phyloP scores from a whole-genome alignment of 2,888 invertebrate genomes.

The Euplagia quadripunctaria region DNA sequence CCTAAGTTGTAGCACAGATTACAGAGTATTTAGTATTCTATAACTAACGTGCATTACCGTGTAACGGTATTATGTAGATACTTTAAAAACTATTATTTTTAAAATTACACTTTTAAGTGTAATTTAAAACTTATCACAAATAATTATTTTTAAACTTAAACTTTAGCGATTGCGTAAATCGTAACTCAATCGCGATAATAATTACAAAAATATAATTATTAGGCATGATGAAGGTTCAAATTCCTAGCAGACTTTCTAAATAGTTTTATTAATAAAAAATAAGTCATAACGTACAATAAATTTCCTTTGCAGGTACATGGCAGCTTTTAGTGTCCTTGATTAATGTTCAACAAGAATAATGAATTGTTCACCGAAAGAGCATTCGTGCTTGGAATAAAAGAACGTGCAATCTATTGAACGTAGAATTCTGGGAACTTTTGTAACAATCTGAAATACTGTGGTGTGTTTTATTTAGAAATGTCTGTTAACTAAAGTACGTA shows the following conservation, averaged over 20 bases:
- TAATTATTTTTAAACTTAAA: no score
- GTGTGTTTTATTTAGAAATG: not conserved
- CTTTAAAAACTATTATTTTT: no score
- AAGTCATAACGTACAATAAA: slow-evolving; percentile 46
- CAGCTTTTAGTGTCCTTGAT: slow-evolving; percentile 57
- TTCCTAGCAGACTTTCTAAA: not conserved
- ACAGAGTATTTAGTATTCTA: no score
- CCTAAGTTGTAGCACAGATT: no score
- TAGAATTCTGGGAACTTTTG: slow-evolving; percentile 32
- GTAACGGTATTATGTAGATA: no score
- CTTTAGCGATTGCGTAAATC: no score
- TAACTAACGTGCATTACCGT: not conserved
- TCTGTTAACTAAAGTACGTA: not conserved
- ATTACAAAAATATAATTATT: not conserved
- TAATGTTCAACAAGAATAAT: slow-evolving; percentile 65
- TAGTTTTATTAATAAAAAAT: slow-evolving; percentile 36
- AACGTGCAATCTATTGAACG: slow-evolving; percentile 44
- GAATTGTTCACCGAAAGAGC: slow-evolving; percentile 57
- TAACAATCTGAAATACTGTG: slow-evolving; percentile 10
- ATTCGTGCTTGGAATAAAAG: slow-evolving; percentile 58
- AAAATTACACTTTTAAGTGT: not conserved
- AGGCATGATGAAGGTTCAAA: not conserved
- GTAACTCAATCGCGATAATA: no score
- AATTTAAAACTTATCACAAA: not conserved
- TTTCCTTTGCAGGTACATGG: slow-evolving; percentile 48